Evolutionary conservation across 2,888 invertebrate genomes (phyloP).

Genomic region (Dioctria linearis): DNA sequence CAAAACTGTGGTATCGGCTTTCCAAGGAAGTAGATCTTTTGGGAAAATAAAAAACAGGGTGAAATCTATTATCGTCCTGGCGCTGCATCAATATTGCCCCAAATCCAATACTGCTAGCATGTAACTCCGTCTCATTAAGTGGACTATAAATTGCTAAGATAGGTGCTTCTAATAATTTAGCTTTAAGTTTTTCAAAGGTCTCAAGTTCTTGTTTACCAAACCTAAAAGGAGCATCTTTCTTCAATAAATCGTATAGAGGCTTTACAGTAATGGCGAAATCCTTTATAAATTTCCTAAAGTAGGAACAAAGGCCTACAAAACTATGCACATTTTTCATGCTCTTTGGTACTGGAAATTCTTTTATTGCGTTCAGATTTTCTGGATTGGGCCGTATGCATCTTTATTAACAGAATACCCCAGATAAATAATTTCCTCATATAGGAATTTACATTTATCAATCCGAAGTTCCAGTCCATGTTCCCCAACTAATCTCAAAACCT

Average conservation of each 20-base stretch:
- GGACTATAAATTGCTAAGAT: constrained; percentile 57
- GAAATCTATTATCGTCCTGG: constrained; percentile 55
- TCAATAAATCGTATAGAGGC: too few relatives aligned
- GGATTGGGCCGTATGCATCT: not conserved
- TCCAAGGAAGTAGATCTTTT: constrained; percentile 54
- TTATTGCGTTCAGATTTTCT: constrained; percentile 25
- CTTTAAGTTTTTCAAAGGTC: constrained; percentile 57
- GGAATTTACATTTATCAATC: not conserved
- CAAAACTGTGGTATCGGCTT: constrained; percentile 56
- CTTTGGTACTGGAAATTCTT: constrained; percentile 22
- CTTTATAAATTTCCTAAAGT: too few relatives aligned
- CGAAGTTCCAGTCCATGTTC: not conserved
- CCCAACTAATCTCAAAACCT: not conserved
- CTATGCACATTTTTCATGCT: constrained; percentile 27
- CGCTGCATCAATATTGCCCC: constrained; percentile 37
- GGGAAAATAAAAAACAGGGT: constrained; percentile 62
- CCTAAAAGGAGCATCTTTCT: too few relatives aligned
- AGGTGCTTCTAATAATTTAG: constrained; percentile 53
- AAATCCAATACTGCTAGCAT: constrained; percentile 58
- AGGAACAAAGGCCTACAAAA: constrained; percentile 35
- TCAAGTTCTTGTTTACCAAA: constrained; percentile 39
- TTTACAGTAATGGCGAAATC: too few relatives aligned
- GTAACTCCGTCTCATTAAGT: constrained; percentile 60
- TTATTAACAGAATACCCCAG: not conserved
- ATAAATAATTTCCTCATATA: constrained; percentile 8